Percentiles rank a stretch among this genome's conserved stretches.
phyloP scores from a whole-genome alignment of 2,888 invertebrate species.

The Lacanobia wlatinum region DNA sequence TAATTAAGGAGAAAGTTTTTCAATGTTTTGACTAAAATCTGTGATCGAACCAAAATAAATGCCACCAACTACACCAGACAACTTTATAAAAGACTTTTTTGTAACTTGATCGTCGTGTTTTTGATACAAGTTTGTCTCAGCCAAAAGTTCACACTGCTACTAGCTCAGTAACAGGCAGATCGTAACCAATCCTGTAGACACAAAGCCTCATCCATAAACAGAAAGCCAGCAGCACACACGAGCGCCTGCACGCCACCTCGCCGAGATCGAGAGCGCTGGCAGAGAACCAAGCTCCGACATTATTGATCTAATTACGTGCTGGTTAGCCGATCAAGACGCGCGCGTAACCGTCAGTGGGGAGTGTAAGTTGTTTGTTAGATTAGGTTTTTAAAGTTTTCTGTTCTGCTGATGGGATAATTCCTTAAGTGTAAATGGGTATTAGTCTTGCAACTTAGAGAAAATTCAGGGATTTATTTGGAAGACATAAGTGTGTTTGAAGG shows the following conservation, averaged over 20 bases:
- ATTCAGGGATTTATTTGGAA: not conserved
- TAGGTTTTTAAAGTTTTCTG: not conserved
- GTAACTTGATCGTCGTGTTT: too few species aligned
- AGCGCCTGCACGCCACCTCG: constrained; percentile 29
- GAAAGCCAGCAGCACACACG: not conserved
- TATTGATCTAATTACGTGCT: constrained; percentile 63
- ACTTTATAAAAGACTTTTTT: too few species aligned
- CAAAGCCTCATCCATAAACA: constrained; percentile 1
- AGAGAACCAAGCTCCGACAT: constrained; percentile 39
- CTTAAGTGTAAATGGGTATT: too few species aligned
- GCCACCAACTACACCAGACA: too few species aligned
- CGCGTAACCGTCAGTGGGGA: constrained; percentile 30
- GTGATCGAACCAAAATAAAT: too few species aligned
- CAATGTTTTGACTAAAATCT: too few species aligned
- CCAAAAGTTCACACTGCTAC: too few species aligned
- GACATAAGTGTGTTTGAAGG: too few species aligned
- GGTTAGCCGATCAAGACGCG: constrained; percentile 56
- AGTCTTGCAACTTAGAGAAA: not conserved
- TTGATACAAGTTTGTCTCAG: too few species aligned
- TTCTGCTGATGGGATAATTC: not conserved
- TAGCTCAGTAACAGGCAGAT: too few species aligned
- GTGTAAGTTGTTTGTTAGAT: not conserved
- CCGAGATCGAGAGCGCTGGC: constrained; percentile 60
- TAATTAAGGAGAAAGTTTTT: too few species aligned
- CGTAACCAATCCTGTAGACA: constrained; percentile 7